These are phyloP conservation scores for Ostrea denselamellosa DNA, from an alignment of 1,140 invertebrate species.

Conservation along the genomic window DNA sequence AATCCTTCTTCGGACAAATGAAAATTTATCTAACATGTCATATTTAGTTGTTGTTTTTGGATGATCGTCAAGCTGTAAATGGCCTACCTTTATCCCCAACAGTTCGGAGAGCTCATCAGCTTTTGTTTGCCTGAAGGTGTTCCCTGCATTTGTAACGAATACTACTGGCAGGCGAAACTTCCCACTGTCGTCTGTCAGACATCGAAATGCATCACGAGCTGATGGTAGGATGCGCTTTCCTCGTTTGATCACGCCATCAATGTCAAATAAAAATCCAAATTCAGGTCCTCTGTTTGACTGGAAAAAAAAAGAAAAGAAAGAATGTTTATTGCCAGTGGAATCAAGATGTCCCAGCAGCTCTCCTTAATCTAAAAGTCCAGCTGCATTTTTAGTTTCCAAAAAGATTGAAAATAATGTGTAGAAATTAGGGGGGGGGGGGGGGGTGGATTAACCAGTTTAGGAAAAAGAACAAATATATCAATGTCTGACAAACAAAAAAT, in stretches of 20 bases:
- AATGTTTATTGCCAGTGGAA: not conserved
- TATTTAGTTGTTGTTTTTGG: no score
- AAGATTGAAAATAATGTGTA: no score
- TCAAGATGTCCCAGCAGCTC: no score
- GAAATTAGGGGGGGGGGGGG: no score
- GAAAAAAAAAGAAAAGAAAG: conserved; percentile 30
- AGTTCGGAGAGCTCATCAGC: conserved; percentile 76
- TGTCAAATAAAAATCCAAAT: conserved; percentile 80
- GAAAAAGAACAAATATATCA: no score
- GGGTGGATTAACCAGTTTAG: no score
- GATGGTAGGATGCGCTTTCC: conserved; percentile 76
- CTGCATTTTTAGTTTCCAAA: no score
- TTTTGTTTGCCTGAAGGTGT: conserved; percentile 77
- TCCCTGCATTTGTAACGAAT: conserved; percentile 80
- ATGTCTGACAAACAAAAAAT: no score
- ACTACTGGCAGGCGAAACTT: conserved; percentile 77
- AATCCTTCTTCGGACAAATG: no score
- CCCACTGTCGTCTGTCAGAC: conserved; percentile 72
- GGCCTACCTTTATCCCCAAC: conserved; percentile 75
- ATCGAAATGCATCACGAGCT: conserved; percentile 74
- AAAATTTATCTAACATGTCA: no score
- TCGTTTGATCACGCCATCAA: conserved; percentile 79
- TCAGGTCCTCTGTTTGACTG: conserved; percentile 49
- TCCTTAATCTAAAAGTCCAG: no score
- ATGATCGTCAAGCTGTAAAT: no score